Base-by-base conservation (phyloP, 2,113 vertebrate species). In the Dicrurus megarhynchus region DNA sequence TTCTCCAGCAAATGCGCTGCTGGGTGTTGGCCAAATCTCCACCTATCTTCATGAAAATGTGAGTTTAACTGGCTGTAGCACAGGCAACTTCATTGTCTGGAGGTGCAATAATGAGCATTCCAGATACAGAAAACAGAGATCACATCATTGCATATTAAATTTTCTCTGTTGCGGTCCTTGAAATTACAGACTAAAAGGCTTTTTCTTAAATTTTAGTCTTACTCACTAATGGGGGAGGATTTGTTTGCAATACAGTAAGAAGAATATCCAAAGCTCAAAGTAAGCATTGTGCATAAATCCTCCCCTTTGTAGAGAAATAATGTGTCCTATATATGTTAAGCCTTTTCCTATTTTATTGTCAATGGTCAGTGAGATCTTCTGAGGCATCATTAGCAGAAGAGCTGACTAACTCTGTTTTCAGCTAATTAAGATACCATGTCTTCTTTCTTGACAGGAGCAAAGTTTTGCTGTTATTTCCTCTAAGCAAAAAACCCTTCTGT, bases 1-100 rank as follows among this genome's bases (percentile, higher is more conserved):
- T 74, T 81, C 50, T 70, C 18, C 6, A 9, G 32, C 56, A 60
- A 83, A 50, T 8, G 3, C 0, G 0, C 26, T 79, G 19, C 23
- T 60, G 17, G 18, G 6, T 74, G 18, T 84, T 71, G 32, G 47
- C 46, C 68, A 79, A 55, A 73, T 53, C 56, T 77, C 42, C 19
- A 42, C 4, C 6, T 14, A 7, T 41, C 64, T 78, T 57, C 10
- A 26, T 82, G 70, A 73, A 82, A 84, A 85, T 4, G 9, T 23
- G 24, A 73, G 37, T n/a, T 76, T 83, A 59, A 44, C 37, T 69
- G 49, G 28, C 41, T 76, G 24, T 37, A 57, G 35, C 20, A 49
- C n/a, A 65, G n/a, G 19, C 30, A 90, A 49, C 37, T 16, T 77
- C 47, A 47, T 70, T 8, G 2, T 56, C 41, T 74, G 28, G 33